phyloP scores from a whole-genome alignment of 2,888 invertebrate genomes.

The Graphium colonna region DNA sequence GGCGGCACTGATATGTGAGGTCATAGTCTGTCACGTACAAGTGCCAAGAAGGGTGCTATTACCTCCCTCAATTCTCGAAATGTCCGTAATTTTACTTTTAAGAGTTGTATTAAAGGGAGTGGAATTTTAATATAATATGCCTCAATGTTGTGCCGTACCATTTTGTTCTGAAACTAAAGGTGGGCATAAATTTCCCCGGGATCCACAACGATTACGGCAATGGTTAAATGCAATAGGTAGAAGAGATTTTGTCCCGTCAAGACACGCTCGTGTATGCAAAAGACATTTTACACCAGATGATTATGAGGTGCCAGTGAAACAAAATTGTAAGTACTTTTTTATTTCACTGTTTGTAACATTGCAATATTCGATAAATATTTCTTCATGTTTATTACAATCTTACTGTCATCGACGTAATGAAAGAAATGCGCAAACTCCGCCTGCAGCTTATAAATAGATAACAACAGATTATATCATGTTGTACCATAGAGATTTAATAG shows the following conservation, averaged over 20 bases:
- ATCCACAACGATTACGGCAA: constrained; percentile 2
- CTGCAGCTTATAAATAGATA: neutral
- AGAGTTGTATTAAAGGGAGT: neutral
- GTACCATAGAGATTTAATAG: no score
- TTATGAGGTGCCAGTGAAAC: constrained; percentile 4
- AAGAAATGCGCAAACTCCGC: neutral
- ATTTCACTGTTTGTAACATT: neutral
- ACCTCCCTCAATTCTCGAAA: neutral
- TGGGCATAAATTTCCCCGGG: constrained; percentile 8
- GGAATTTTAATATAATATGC: constrained; percentile 3
- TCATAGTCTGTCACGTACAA: constrained; percentile 5
- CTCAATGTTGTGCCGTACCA: constrained; percentile 13
- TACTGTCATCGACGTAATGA: neutral
- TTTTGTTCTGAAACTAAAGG: constrained; percentile 8
- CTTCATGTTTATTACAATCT: neutral
- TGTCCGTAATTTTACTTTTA: neutral
- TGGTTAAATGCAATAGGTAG: constrained; percentile 11
- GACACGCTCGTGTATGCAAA: constrained; percentile 11
- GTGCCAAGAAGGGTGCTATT: neutral
- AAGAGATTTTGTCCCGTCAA: constrained; percentile 3
- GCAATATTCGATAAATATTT: neutral
- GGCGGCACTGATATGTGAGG: constrained; percentile 5
- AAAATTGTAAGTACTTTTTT: constrained; percentile 14
- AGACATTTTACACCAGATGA: constrained; percentile 12
- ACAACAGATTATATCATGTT: neutral